Evolutionary conservation across 2,797 vertebrate species (phyloP).

Genomic region (Zenarchopterus dispar): DNA sequence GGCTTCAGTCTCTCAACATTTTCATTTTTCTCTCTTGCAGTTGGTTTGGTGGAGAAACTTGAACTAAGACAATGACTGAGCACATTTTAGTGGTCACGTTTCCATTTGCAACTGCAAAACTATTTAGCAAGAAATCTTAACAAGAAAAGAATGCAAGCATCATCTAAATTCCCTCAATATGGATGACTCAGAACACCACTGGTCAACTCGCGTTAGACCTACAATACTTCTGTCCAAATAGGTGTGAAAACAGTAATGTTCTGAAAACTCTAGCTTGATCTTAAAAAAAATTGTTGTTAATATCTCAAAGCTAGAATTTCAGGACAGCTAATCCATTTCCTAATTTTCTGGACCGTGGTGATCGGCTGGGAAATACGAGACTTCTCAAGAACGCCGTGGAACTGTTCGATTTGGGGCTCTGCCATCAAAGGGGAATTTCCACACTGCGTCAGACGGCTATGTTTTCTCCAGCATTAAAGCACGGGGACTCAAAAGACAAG

Average conservation of each 20-base stretch:
- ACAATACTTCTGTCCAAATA: constrained; percentile 7
- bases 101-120: constrained; percentile 21
- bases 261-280: constrained; percentile 10
- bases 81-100: constrained; percentile 26
- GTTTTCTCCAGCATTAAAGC: constrained; percentile 62
- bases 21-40: constrained; percentile 22
- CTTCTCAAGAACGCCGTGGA: constrained; percentile 55
- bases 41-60: constrained; percentile 20
- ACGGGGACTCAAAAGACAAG: constrained; percentile 54
- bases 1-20: constrained; percentile 18
- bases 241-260: not conserved
- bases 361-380: constrained; percentile 55
- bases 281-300: not conserved
- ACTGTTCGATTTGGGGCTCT: constrained; percentile 65
- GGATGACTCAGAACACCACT: constrained; percentile 23
- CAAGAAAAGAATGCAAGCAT: constrained; percentile 6
- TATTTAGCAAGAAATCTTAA: constrained; percentile 21
- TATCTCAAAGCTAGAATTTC: constrained; percentile 41
- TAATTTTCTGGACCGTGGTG: constrained; percentile 49
- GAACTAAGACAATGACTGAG: constrained; percentile 30
- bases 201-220: not conserved
- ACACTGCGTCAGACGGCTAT: constrained; percentile 46
- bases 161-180: not conserved
- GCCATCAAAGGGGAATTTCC: constrained; percentile 71
- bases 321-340: constrained; percentile 41